A percentile compares a stretch with the other conserved stretches of the same genome.
phyloP scores from a whole-genome alignment of 1,140 invertebrate species.

The Hyles vespertilio region DNA sequence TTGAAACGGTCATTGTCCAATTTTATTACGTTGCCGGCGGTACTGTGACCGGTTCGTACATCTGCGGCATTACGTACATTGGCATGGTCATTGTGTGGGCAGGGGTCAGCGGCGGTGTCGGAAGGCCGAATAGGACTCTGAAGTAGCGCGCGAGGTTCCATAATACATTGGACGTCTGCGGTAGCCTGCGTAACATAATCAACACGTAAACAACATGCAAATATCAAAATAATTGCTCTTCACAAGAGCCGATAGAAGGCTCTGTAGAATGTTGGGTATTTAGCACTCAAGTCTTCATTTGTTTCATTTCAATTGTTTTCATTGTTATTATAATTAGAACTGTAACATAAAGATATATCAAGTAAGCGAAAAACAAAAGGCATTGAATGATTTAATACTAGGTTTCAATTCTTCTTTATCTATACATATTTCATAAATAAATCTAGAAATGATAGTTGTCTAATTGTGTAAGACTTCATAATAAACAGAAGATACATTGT shows the following conservation, averaged over 20 bases:
- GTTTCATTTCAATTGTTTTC: too few relatives aligned
- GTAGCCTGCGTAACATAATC: constrained; percentile 59
- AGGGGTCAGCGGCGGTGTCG: constrained; percentile 50
- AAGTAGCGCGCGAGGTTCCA: constrained; percentile 72
- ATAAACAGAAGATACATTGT: too few relatives aligned
- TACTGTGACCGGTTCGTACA: constrained; percentile 49
- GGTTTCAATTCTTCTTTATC: too few relatives aligned
- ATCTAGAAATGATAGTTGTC: too few relatives aligned
- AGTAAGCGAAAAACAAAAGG: too few relatives aligned
- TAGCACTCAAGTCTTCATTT: too few relatives aligned
- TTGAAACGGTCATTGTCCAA: constrained; percentile 53
- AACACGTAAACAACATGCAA: constrained; percentile 16
- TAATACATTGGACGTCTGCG: constrained; percentile 71
- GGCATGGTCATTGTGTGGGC: constrained; percentile 60
- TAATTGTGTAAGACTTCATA: too few relatives aligned
- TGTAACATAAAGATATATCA: too few relatives aligned
- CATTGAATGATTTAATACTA: too few relatives aligned
- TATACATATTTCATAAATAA: too few relatives aligned
- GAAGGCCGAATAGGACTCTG: constrained; percentile 67
- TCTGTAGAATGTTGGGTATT: too few relatives aligned
- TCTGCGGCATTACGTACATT: constrained; percentile 60
- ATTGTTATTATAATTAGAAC: too few relatives aligned
- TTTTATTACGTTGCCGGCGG: constrained; percentile 49
- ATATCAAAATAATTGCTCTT: constrained; percentile 7
- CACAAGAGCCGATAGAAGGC: constrained; percentile 2